Evolutionary conservation across 2,888 invertebrate genomes (phyloP), one percentile per base, ranked within the genome.

Genomic region (Microdon myrmicae): DNA sequence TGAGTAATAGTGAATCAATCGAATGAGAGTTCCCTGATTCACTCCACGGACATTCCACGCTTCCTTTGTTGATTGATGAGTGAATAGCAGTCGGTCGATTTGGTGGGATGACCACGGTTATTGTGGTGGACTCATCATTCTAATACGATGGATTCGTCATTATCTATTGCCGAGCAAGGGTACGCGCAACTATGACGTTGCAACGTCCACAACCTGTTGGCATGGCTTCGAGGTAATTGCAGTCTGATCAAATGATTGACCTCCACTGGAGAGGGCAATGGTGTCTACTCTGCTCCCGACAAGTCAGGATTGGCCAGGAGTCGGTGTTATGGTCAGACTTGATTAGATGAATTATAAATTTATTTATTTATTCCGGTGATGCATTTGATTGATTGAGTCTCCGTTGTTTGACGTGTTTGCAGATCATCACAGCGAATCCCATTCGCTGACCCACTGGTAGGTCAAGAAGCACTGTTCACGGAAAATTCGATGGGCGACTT

Each of bases 401-500:
- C 51, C 61, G 41, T 45, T 34, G 51, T 45, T 64, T 56, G 13
- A 28, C 45, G 41, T 53, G 47, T 20, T 41, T 39, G 25, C 44
- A 43, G 44, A 39, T 26, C 44, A 39, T 55, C 55, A 55, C 32
- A 39, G 49, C 49, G 41, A 34, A n/a, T n/a, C 45, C 43, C 55
- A 23, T 51, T 56, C 17, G 22, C 29, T 64, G 56, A 64, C 61
- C 61, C 51, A 64, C 61, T 64, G 39, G 2, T 29, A 17, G 61
- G 61, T 64, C 56, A 54, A 45, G 20, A 54, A 26, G 38, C 38
- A n/a, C n/a, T 34, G 45, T 45, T 54, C 54, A 56, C 10, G 26
- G 45, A 56, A 64, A 56, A 56, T 49, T 64, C 56, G 51, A 64
- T 56, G 51, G 61, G 34, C 51, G 49, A 31, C 20, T 25, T n/a